Conservation (phyloP, 2,888 invertebrate genomes). For the Leucania comma region DNA sequence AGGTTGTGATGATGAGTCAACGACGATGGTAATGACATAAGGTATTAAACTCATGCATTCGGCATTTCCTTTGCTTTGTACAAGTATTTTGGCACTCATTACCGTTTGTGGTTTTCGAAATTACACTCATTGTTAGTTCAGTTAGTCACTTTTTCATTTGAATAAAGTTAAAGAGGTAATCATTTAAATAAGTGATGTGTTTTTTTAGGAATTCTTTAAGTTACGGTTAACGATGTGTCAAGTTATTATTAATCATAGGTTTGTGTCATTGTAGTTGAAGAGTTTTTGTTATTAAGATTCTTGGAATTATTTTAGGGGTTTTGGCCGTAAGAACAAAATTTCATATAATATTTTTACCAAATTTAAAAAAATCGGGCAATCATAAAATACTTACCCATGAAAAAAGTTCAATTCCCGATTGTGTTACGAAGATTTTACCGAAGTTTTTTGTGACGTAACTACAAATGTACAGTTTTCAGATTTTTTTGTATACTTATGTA, state of each 20-base stretch:
- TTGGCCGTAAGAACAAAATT: background rate
- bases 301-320: slow-evolving; percentile 4
- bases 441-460: too few relatives aligned
- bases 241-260: slow-evolving; percentile 55
- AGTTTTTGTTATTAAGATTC: slow-evolving; percentile 25
- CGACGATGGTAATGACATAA: slow-evolving; percentile 52
- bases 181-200: slow-evolving; percentile 33
- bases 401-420: too few relatives aligned
- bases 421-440: too few relatives aligned
- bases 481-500: too few relatives aligned
- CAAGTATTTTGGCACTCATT: slow-evolving; percentile 54
- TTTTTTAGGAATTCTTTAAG: slow-evolving; percentile 43
- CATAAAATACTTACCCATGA: too few relatives aligned
- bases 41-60: slow-evolving; percentile 28
- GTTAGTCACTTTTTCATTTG: slow-evolving; percentile 50
- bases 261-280: slow-evolving; percentile 49
- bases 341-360: too few relatives aligned
- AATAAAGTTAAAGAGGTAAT: slow-evolving; percentile 37
- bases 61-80: slow-evolving; percentile 50
- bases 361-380: too few relatives aligned
- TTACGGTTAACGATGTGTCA: slow-evolving; percentile 52
- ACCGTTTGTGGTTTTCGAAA: slow-evolving; percentile 55
- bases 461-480: too few relatives aligned
- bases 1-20: slow-evolving; percentile 76
- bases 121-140: slow-evolving; percentile 52